Base-by-base conservation (phyloP, 1,140 invertebrate species). In the Pantala flavescens region DNA sequence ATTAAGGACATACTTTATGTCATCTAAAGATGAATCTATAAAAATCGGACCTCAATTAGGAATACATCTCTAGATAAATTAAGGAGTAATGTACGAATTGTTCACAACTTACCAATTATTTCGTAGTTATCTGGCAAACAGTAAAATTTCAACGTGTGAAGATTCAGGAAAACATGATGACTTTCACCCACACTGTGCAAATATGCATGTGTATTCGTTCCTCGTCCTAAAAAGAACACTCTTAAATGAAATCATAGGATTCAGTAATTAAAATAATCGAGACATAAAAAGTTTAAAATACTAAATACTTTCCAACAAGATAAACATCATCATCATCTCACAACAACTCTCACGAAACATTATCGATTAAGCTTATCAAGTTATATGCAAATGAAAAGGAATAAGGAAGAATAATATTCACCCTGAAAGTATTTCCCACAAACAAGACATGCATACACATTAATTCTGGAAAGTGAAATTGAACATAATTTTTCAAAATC, bases 401-500 rank as follows among this genome's bases (percentile, higher is more conserved):
- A n/a, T n/a, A n/a, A n/a, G n/a, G n/a, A n/a, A n/a, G n/a, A n/a
- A 36, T 36, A 36, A 36, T 63, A 19, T 19, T 78, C 80, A 87
- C 90, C 90, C 87, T 93, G 98, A 81, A 99, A 99, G 83, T 99
- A 99, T 85, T 99, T 99, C 23, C 98, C 98, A 84, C 98, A 99
- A 1, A 99, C 96, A 43, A 99, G 86, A 82, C 98, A 99, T n/a
- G 97, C 98, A 84, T 99, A 99, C 24, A 99, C 97, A 87, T 99
- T 99, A 74, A 99, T 97, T 81, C 98, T 91, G 0, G 97, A 98
- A 70, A 99, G 83, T 3, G 97, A 98, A 23, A 99, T 91, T 0
- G 97, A 99, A 82, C 98, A 99, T 5, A 99, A 84, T 83, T 99
- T 99, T 83, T 99, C 98, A 88, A 99, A 99, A 86, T 99, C 98